These are phyloP conservation scores for Orbicella faveolata DNA, from an alignment of 64 coral and sea anemone genomes.

Conservation along the genomic window DNA sequence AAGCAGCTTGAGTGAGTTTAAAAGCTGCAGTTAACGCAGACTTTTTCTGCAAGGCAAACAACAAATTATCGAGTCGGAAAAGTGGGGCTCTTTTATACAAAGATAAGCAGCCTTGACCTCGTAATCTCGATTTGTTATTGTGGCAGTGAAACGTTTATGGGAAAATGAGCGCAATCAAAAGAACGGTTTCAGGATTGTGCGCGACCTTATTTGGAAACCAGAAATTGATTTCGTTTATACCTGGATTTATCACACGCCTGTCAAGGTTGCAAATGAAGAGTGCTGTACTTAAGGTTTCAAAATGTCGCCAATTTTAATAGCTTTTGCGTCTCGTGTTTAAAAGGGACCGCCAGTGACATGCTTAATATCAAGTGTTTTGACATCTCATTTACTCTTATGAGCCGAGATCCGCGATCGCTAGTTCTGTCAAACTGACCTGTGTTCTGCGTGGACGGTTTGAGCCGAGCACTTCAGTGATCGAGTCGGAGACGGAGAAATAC, in stretches of 20 bases:
- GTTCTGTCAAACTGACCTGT: neutral
- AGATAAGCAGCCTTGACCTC: constrained; percentile 12
- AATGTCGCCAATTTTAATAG: neutral
- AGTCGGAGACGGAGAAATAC: neutral
- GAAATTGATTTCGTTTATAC: neutral
- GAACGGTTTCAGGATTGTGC: neutral
- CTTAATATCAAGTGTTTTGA: neutral
- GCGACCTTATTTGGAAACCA: neutral
- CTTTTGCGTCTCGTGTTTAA: neutral
- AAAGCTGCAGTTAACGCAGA: neutral
- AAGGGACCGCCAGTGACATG: neutral
- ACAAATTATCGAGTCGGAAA: neutral
- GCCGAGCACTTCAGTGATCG: neutral
- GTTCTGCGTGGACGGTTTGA: neutral
- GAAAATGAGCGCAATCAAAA: neutral
- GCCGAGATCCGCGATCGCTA: neutral
- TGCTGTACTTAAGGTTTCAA: neutral
- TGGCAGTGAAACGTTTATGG: neutral
- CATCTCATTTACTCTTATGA: neutral
- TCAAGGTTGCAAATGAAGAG: neutral
- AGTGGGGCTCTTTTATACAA: neutral
- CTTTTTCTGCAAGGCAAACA: neutral
- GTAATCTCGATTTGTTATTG: neutral
- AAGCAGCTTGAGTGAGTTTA: neutral
- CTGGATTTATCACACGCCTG: neutral